phyloP scores from a whole-genome alignment of 1,140 invertebrate genomes.

The Acarapis woodi region DNA sequence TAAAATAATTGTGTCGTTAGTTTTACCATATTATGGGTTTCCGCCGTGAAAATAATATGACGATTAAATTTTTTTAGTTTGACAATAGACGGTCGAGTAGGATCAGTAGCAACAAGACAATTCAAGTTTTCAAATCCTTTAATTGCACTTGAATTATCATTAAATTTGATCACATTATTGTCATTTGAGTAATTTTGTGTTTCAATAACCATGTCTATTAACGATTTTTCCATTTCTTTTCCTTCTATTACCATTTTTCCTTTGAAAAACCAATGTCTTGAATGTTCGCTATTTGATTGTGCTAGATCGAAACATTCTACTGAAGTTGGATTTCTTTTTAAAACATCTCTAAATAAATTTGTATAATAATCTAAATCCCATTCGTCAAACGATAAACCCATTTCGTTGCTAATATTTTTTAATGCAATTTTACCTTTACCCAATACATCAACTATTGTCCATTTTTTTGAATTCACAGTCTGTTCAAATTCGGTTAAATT shows the following conservation, averaged over 20 bases:
- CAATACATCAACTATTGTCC: constrained; percentile 54
- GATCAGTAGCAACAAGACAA: constrained; percentile 28
- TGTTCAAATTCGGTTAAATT: constrained; percentile 32
- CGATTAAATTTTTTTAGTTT: constrained; percentile 16
- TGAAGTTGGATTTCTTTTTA: constrained; percentile 77
- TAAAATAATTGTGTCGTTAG: no score
- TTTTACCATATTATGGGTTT: constrained; percentile 99
- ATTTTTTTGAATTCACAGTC: constrained; percentile 22
- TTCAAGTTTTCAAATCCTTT: constrained; percentile 37
- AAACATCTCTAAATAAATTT: constrained; percentile 39
- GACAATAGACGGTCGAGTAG: constrained; percentile 19
- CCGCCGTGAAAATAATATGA: constrained; percentile 90
- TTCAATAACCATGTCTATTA: constrained; percentile 71
- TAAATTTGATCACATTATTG: constrained; percentile 92
- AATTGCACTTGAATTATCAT: constrained; percentile 77
- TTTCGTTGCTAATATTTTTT: constrained; percentile 44
- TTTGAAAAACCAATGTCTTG: constrained; percentile 71
- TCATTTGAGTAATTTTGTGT: constrained; percentile 46
- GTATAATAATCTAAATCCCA: constrained; percentile 64
- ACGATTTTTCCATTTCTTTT: constrained; percentile 35
- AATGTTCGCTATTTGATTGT: constrained; percentile 89
- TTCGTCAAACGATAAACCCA: constrained; percentile 59
- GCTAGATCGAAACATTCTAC: constrained; percentile 93
- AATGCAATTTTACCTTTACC: constrained; percentile 41
- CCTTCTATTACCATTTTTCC: constrained; percentile 37